Evolutionary conservation across 2,888 invertebrate species (phyloP), one percentile per base, ranked within the genome.

Genomic region (Campaea margaritaria): DNA sequence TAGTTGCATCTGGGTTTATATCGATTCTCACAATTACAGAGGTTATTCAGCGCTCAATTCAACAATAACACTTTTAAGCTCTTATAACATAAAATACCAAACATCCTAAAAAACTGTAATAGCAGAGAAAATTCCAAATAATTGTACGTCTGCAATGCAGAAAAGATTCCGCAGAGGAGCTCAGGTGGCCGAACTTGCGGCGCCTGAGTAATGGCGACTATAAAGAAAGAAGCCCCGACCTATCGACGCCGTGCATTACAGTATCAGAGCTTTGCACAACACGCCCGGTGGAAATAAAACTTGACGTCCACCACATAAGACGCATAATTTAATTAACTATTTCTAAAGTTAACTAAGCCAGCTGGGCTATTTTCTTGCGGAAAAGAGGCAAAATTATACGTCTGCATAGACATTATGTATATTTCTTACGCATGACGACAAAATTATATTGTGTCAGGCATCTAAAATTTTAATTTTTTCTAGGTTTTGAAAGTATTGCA

Each of bases 201-300:
- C 63, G 64, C 61, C 69, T 81, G 79, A 82, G 72, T 81, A 82
- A 85, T 82, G 77, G 70, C 68, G 64, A 57, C 75, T 69, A 83
- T 83, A 83, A 83, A 79, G 75, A 77, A 77, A 70, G 69, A 62
- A 65, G 65, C 62, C 64, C 69, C 64, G 45, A 72, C 70, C 65
- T 69, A 72, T 75, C 63, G 71, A 42, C 12, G 21, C 21, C 14
- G 42, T 50, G 41, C 9, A 12, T 28, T 12, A 11, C 53, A 53
- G 58, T 58, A 47, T 12, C 9, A 12, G 5, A 47, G 12, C 13
- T 45, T 27, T 36, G 10, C 12, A 12, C 9, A n/a, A 36, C 36
- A 12, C n/a, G n/a, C n/a, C n/a, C n/a, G n/a, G n/a, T n/a, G n/a
- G n/a, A n/a, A n/a, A n/a, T n/a, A n/a, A n/a, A n/a, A n/a, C n/a